These are phyloP conservation scores for Trissoscelio sp. DNA, from an alignment of 2,888 invertebrate species.

Conservation along the genomic window DNA sequence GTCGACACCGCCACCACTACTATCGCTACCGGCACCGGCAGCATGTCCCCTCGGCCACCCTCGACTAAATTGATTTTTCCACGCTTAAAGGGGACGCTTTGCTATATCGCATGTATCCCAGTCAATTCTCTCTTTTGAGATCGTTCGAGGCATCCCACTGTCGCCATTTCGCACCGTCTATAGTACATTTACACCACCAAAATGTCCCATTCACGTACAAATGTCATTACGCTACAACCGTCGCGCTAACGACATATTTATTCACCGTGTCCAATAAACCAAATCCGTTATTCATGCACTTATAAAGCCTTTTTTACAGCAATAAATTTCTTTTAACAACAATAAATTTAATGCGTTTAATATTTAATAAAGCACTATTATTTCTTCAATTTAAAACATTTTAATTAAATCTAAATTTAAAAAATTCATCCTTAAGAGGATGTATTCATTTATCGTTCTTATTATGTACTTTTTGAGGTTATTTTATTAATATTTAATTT, in stretches of 20 bases:
- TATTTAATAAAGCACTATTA: no score
- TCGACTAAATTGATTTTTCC: slow-evolving; percentile 78
- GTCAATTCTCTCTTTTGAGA: slow-evolving; percentile 62
- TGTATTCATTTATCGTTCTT: no score
- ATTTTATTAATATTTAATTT: no score
- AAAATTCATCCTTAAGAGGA: no score
- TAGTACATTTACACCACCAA: slow-evolving; percentile 30
- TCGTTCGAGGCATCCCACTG: slow-evolving; percentile 63
- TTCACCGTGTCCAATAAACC: slow-evolving; percentile 7
- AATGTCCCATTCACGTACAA: slow-evolving; percentile 38
- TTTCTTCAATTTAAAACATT: no score
- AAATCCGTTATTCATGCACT: neutral
- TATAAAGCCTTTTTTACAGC: no score
- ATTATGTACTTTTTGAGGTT: no score
- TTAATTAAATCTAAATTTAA: no score
- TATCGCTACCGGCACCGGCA: slow-evolving; percentile 69
- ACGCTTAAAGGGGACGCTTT: slow-evolving; percentile 76
- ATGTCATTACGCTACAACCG: slow-evolving; percentile 39
- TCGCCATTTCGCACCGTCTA: slow-evolving; percentile 62
- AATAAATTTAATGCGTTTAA: no score
- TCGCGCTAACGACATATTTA: neutral
- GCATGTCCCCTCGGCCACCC: slow-evolving; percentile 70
- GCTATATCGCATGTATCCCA: slow-evolving; percentile 68
- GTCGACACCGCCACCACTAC: slow-evolving; percentile 66
- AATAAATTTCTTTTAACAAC: no score